Evolutionary conservation across 2,113 vertebrate species (phyloP).

Genomic region (Cyanoramphus novaezelandiae): DNA sequence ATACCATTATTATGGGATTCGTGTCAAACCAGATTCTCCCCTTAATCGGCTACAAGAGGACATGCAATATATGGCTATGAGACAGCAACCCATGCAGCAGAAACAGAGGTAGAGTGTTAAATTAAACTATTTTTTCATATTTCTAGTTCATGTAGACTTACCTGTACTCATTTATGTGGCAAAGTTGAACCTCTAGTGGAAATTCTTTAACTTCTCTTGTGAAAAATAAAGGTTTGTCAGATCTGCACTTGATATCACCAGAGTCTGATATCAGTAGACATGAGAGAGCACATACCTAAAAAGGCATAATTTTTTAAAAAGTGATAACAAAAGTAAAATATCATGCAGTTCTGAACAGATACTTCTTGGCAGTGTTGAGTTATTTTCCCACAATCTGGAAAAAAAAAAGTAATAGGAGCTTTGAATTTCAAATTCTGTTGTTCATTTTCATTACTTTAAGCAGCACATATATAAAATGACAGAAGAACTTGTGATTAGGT

Average conservation of each 20-base stretch:
- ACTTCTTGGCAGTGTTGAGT: not conserved
- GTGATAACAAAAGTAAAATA: not conserved
- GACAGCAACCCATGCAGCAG: conserved; percentile 82
- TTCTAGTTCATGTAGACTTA: not conserved
- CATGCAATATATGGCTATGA: conserved; percentile 85
- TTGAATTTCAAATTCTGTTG: not conserved
- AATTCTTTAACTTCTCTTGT: not conserved
- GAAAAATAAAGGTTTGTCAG: not conserved
- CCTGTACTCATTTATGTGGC: not conserved
- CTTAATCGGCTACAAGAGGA: conserved; percentile 83
- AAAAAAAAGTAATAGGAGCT: not conserved
- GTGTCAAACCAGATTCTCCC: conserved; percentile 83
- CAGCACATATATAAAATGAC: not conserved
- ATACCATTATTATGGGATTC: conserved; percentile 84
- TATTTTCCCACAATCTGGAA: not conserved
- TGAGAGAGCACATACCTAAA: not conserved
- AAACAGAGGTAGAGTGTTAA: conserved; percentile 76
- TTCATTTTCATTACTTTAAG: not conserved
- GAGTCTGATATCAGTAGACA: not conserved
- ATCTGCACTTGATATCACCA: not conserved
- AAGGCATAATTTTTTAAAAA: not conserved
- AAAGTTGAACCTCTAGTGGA: not conserved
- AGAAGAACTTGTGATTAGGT: conserved; percentile 4
- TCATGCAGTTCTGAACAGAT: not conserved
- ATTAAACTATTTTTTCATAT: conserved; percentile 2